Conservation (phyloP, 2,113 vertebrate genomes). For the Pedetes capensis region DNA sequence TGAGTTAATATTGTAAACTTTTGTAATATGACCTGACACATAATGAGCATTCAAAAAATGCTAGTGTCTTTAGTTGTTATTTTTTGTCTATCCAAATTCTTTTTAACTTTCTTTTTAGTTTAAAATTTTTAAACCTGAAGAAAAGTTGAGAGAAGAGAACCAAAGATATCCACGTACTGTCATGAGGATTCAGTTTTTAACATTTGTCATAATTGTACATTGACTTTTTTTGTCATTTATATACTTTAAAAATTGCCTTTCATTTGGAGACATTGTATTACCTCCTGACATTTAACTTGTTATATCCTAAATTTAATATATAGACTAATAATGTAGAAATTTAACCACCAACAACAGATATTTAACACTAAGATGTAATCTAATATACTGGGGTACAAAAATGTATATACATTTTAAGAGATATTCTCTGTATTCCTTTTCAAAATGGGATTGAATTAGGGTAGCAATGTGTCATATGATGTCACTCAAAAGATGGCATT, state of each 20-base stretch:
- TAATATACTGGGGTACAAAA: too few relatives aligned
- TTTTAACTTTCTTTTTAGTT: background rate
- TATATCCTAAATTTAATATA: slow-evolving; percentile 1
- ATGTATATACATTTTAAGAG: too few relatives aligned
- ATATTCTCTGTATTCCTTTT: too few relatives aligned
- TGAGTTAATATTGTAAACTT: background rate
- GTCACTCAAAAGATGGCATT: too few relatives aligned
- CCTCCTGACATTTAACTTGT: background rate
- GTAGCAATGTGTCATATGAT: too few relatives aligned
- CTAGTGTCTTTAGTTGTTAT: too few relatives aligned
- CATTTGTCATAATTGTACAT: background rate
- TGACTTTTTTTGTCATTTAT: slow-evolving; percentile 35
- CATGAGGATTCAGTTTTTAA: background rate
- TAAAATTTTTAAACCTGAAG: background rate
- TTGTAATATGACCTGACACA: background rate
- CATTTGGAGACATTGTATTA: background rate
- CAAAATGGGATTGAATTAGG: too few relatives aligned
- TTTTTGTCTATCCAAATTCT: background rate
- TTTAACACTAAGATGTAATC: background rate
- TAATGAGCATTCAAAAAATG: background rate
- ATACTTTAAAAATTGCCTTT: background rate
- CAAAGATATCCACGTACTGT: background rate
- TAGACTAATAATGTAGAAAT: too few relatives aligned
- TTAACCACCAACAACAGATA: too few relatives aligned
- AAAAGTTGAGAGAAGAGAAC: background rate